A percentile compares a stretch with the other conserved stretches of the same genome.
Evolutionary conservation across 2,888 invertebrate species (phyloP).

Genomic region (Euzophera pinguis): DNA sequence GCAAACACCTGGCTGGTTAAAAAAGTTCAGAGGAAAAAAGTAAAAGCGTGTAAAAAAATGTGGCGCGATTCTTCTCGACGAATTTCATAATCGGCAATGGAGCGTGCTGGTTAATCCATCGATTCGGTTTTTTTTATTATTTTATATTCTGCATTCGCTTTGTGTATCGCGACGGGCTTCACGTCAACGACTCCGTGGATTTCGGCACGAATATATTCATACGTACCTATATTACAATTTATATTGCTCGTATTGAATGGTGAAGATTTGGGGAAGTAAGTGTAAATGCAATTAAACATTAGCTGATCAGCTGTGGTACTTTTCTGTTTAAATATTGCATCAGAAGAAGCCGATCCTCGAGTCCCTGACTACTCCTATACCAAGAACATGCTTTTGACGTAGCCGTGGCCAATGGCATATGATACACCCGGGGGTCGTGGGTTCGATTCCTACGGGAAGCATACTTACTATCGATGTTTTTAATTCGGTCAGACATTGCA

Average conservation of each 20-base stretch:
- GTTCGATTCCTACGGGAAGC: no score
- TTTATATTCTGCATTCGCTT: slow-evolving; percentile 28
- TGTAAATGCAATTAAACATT: not conserved
- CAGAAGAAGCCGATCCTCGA: no score
- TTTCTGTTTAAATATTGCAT: no score
- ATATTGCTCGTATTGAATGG: slow-evolving; percentile 2
- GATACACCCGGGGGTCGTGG: no score
- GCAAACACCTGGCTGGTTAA: slow-evolving; percentile 53
- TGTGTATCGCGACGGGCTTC: slow-evolving; percentile 16
- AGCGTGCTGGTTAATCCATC: slow-evolving; percentile 66
- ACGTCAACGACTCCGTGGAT: slow-evolving; percentile 14
- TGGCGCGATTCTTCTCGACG: slow-evolving; percentile 42
- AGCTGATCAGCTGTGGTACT: no score
- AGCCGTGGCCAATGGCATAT: no score
- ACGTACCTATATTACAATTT: not conserved
- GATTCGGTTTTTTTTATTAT: slow-evolving; percentile 37
- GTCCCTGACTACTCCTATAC: no score
- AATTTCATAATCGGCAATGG: slow-evolving; percentile 71
- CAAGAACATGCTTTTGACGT: no score
- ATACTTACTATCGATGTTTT: no score
- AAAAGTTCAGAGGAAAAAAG: slow-evolving; percentile 37
- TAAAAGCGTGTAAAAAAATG: slow-evolving; percentile 25
- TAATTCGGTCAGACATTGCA: no score
- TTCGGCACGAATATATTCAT: not conserved
- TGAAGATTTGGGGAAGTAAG: not conserved